Percentiles rank a stretch among this genome's conserved stretches.
Conservation (phyloP, 2,888 invertebrate species). For the Drosophila eohydei region DNA sequence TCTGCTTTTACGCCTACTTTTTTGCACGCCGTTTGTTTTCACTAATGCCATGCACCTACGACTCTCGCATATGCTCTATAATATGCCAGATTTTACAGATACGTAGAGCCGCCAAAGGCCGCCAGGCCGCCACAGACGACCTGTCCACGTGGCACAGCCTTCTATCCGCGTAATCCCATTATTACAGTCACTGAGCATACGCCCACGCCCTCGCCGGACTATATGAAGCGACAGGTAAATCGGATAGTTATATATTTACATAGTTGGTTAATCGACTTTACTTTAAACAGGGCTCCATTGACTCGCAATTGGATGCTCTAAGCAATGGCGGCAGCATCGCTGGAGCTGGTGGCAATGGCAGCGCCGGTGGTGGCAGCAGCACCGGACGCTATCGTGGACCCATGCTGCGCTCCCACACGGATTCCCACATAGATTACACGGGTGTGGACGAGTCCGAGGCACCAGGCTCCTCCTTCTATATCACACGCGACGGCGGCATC, state of each 20-base stretch:
- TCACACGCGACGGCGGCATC: conserved; percentile 97
- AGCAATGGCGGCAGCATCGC: conserved; percentile 81
- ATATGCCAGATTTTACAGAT: conserved; percentile 85
- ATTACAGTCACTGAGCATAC: conserved; percentile 99
- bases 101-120: conserved; percentile 83
- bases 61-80: conserved; percentile 67
- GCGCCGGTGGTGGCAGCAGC: conserved; percentile 70
- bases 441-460: conserved; percentile 95
- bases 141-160: conserved; percentile 81
- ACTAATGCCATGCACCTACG: conserved; percentile 67
- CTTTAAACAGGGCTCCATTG: conserved; percentile 90
- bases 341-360: conserved; percentile 72
- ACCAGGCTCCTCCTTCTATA: conserved; percentile 94
- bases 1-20: conserved; percentile 21
- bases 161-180: conserved; percentile 94
- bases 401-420: conserved; percentile 94
- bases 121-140: conserved; percentile 82
- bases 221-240: conserved; percentile 90
- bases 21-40: conserved; percentile 60
- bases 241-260: neutral
- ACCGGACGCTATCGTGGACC: conserved; percentile 86
- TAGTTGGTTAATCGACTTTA: neutral
- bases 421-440: conserved; percentile 95
- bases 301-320: conserved; percentile 91
- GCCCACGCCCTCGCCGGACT: conserved; percentile 95